phyloP scores from a whole-genome alignment of 2,888 invertebrate genomes.

The Fragum fragum region DNA sequence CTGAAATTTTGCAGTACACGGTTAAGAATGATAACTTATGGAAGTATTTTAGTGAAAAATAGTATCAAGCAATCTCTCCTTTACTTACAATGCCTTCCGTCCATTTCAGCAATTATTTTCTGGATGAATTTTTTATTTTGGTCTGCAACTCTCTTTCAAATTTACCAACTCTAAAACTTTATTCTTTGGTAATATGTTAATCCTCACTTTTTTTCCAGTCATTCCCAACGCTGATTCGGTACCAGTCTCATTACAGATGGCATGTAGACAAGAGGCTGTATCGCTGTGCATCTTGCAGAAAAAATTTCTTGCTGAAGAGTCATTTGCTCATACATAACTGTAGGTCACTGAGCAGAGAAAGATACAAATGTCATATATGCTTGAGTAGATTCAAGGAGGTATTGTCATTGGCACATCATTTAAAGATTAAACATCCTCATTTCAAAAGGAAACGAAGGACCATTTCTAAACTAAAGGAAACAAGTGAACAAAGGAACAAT shows the following conservation, averaged over 20 bases:
- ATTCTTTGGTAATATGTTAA: too few species aligned
- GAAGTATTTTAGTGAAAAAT: too few species aligned
- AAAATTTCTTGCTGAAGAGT: conserved; percentile 20
- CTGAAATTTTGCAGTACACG: too few species aligned
- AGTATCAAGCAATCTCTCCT: too few species aligned
- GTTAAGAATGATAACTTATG: too few species aligned
- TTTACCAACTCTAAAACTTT: too few species aligned
- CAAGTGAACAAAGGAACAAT: not conserved
- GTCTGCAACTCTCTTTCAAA: too few species aligned
- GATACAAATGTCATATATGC: conserved; percentile 50
- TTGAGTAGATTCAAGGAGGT: conserved; percentile 20
- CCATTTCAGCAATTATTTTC: too few species aligned
- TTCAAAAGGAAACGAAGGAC: not conserved
- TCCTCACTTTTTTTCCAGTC: conserved; percentile 43
- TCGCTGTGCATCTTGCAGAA: conserved; percentile 34
- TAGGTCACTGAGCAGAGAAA: not conserved
- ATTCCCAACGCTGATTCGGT: conserved; percentile 35
- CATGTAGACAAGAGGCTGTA: conserved; percentile 52
- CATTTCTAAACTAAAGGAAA: not conserved
- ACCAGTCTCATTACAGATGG: conserved; percentile 45
- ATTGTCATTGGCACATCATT: conserved; percentile 52
- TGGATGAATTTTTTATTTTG: too few species aligned
- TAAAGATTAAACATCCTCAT: conserved; percentile 19
- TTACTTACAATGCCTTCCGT: too few species aligned
- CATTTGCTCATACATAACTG: conserved; percentile 33